Conservation (phyloP, 1,140 invertebrate species). For the Caenorhabditis elegans region WBcel235 BX284602.5:8027501-8028000, state of each 20-base stretch:
- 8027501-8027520: constrained; percentile 53
- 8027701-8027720: constrained; percentile 37
- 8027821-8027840: no score
- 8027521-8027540: constrained; percentile 61
- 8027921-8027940: no score
- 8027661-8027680: constrained; percentile 33
- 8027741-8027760: background rate
- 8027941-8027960: no score
- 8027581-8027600: constrained; percentile 52
- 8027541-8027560: constrained; percentile 54
- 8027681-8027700: constrained; percentile 38
- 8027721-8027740: constrained; percentile 44
- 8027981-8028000: no score
- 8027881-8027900: no score
- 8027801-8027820: no score
- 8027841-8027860: no score
- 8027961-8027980: no score
- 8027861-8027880: no score
- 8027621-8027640: constrained; percentile 33
- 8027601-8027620: constrained; percentile 50
- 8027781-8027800: no score
- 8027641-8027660: constrained; percentile 37
- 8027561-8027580: constrained; percentile 54
- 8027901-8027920: no score
- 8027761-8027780: no score